A percentile compares a stretch with the other conserved stretches of the same genome.
phyloP scores from a whole-genome alignment of 2,113 vertebrate species.

The Anas platyrhynchos region DNA sequence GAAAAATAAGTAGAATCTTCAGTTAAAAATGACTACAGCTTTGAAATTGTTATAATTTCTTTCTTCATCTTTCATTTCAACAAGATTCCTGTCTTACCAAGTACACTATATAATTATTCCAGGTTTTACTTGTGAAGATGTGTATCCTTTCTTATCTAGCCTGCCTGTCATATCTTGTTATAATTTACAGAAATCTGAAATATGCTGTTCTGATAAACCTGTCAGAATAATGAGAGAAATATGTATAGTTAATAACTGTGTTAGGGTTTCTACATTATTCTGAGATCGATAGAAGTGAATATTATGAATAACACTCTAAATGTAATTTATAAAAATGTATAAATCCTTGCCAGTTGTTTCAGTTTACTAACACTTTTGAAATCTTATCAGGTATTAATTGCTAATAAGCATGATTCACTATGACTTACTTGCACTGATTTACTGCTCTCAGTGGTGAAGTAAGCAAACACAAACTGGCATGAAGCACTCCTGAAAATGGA shows the following conservation, averaged over 20 bases:
- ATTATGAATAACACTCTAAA: neutral
- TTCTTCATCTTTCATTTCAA: neutral
- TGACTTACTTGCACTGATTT: neutral
- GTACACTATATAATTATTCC: neutral
- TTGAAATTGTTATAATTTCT: slow-evolving; percentile 4
- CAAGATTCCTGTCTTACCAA: neutral
- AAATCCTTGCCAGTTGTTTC: neutral
- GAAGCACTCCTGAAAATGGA: neutral
- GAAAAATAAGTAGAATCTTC: slow-evolving; percentile 1
- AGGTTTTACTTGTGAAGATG: neutral
- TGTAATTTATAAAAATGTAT: neutral
- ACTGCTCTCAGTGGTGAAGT: neutral
- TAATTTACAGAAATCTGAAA: slow-evolving; percentile 41
- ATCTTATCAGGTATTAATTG: slow-evolving; percentile 13
- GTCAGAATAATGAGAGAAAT: slow-evolving; percentile 25
- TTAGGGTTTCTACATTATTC: neutral
- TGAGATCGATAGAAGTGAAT: neutral
- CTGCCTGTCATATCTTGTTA: slow-evolving; percentile 20
- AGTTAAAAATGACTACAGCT: neutral
- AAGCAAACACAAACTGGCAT: neutral
- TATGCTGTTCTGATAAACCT: slow-evolving; percentile 6
- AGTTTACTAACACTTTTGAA: slow-evolving; percentile 1
- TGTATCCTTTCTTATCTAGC: slow-evolving; percentile 22
- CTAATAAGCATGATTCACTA: neutral
- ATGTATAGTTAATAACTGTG: neutral